Evolutionary conservation across 2,888 invertebrate genomes (phyloP).

Genomic region (Rhamphomyia laevipes): DNA sequence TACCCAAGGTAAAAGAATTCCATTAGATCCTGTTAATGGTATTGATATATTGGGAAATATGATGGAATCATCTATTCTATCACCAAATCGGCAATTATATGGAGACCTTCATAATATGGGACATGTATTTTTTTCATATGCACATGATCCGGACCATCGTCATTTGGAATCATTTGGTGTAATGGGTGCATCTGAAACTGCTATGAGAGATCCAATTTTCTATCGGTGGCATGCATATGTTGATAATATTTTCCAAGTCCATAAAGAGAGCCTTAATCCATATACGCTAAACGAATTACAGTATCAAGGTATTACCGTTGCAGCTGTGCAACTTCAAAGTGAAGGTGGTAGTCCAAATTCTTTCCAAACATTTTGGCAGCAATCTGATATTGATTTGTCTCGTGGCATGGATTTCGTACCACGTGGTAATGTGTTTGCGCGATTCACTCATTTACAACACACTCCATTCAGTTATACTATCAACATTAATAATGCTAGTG

Average conservation of each 20-base stretch:
- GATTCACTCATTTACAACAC: constrained; percentile 67
- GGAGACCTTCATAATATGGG: constrained; percentile 77
- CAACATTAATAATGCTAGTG: constrained; percentile 46
- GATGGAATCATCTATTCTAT: constrained; percentile 59
- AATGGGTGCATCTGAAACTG: constrained; percentile 73
- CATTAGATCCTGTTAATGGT: constrained; percentile 53
- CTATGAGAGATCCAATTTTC: constrained; percentile 79
- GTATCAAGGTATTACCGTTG: constrained; percentile 45
- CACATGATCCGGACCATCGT: constrained; percentile 67
- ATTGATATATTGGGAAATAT: constrained; percentile 72
- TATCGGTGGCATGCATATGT: constrained; percentile 76
- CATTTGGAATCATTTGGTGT: constrained; percentile 64
- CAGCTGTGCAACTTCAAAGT: constrained; percentile 43
- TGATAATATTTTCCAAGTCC: constrained; percentile 64
- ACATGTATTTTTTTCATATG: constrained; percentile 62
- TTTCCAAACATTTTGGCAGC: constrained; percentile 65
- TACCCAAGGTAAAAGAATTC: constrained; percentile 43
- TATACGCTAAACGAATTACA: constrained; percentile 40
- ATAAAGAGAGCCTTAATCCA: constrained; percentile 56
- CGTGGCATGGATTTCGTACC: constrained; percentile 75
- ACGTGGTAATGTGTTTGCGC: constrained; percentile 56
- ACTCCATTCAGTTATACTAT: constrained; percentile 55
- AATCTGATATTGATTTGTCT: constrained; percentile 62
- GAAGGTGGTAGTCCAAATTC: constrained; percentile 43
- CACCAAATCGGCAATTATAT: constrained; percentile 56